Conservation (phyloP, 2,113 vertebrate genomes). For the Daboia siamensis region DNA sequence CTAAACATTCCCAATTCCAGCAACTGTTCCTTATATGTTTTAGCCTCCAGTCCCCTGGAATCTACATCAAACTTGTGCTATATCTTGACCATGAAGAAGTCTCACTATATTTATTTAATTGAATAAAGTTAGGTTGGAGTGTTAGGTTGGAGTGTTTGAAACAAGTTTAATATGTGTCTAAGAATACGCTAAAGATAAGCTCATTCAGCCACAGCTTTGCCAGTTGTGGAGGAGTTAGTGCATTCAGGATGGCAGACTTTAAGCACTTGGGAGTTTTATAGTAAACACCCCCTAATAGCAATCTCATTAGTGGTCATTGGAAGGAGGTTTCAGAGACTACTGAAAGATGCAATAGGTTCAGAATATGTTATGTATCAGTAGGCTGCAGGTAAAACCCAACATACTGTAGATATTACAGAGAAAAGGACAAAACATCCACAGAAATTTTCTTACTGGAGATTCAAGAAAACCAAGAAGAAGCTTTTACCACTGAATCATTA, state of each 20-base stretch:
- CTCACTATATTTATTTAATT: background rate
- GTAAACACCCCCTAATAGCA: background rate
- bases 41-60: background rate
- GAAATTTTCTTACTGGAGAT: background rate
- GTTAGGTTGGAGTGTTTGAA: background rate
- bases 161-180: background rate
- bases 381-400: background rate
- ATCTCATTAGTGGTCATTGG: background rate
- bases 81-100: background rate
- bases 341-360: background rate
- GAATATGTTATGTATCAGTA: background rate
- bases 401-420: background rate
- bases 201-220: background rate
- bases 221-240: background rate
- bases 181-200: background rate
- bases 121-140: background rate
- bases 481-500: background rate
- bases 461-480: background rate
- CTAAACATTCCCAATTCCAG: no score
- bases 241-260: background rate
- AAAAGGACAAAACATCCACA: background rate
- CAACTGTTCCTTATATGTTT: no score
- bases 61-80: background rate
- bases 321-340: background rate
- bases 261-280: background rate